Base-by-base conservation (phyloP, 2,888 invertebrate species). In the Abscondita cerata region DNA sequence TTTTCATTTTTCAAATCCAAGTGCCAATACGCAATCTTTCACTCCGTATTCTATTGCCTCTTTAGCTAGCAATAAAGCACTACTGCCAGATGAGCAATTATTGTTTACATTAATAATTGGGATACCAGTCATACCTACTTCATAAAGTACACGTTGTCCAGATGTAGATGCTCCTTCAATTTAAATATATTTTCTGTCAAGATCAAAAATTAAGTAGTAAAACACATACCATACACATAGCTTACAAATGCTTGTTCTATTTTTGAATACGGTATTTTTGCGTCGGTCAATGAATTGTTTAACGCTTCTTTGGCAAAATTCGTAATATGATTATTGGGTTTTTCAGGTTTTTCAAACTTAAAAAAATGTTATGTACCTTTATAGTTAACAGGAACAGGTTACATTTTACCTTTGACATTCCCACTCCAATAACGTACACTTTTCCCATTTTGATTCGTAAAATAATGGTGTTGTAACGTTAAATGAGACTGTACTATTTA, bases 101-200 rank as follows among this genome's bases (percentile, higher is more conserved):
- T 99, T 99, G 82, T 99, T 98, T 11, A 98, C 98, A 81, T 99
- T 99, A 82, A 92, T 95, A 68, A 99, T 90, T 3, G 98, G 98
- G 68, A 98, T 96, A 41, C 98, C 98, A 31, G 93, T 96, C 89
- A 98, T 89, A 58, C 98, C 98, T 40, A 98, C 85, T 78, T 94
- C 92, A 80, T 98, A 98, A 5, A 98, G 80, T 0, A 96, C 96
- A 68, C 98, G 86, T 82, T 99, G 98, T 0, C 98, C 99, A 80
- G 91, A 89, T 1, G 96, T 95, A 1, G 97, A 96, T 80, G 98
- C 98, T 0, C 97, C 87, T 87, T 72, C 4, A 70, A 72, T 46
- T 25, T 25, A 25, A 2, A 12, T 36, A 36, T 12, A 12, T 5
- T 12, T 4, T 36, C n/a, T n/a, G 3, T 25, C 25, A 25, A 25